These are phyloP conservation scores for Sphyrna mokarran DNA, from an alignment of 2,113 vertebrate species.

Conservation along the genomic window DNA sequence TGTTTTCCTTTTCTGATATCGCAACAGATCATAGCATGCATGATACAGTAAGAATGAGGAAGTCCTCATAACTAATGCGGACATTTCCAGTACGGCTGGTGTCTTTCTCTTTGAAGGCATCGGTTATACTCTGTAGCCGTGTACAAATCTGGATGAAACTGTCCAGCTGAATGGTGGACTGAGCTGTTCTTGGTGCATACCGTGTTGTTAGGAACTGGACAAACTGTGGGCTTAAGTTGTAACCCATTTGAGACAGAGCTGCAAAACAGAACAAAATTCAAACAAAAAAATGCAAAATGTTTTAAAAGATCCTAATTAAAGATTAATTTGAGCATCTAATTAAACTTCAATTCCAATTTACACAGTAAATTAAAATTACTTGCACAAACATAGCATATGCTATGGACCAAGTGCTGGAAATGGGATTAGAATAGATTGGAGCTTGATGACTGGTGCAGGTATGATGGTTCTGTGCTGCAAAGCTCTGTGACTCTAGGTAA, in stretches of 20 bases:
- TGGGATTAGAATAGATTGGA: no score
- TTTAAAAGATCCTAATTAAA: background rate
- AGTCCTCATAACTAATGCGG: slow-evolving; percentile 85
- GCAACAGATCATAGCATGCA: slow-evolving; percentile 70
- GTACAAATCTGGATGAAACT: slow-evolving; percentile 91
- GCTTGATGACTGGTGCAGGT: no score
- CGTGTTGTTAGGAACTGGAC: slow-evolving; percentile 69
- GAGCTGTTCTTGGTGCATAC: slow-evolving; percentile 47
- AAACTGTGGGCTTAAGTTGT: slow-evolving; percentile 89
- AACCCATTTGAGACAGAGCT: slow-evolving; percentile 92
- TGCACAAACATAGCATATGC: background rate
- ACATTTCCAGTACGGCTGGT: slow-evolving; percentile 62
- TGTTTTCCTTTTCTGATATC: background rate
- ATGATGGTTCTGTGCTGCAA: no score
- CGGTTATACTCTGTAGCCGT: slow-evolving; percentile 79
- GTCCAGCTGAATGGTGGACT: slow-evolving; percentile 76
- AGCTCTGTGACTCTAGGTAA: no score
- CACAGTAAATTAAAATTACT: no score
- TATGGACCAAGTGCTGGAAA: no score
- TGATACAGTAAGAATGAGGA: slow-evolving; percentile 69
- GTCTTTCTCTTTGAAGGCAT: slow-evolving; percentile 84
- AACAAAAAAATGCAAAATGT: background rate
- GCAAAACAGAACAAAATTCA: slow-evolving; percentile 35
- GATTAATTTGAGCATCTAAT: background rate
- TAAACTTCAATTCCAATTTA: background rate